Conservation (phyloP, 2,888 invertebrate genomes). For the Orchesella flavescens region DNA sequence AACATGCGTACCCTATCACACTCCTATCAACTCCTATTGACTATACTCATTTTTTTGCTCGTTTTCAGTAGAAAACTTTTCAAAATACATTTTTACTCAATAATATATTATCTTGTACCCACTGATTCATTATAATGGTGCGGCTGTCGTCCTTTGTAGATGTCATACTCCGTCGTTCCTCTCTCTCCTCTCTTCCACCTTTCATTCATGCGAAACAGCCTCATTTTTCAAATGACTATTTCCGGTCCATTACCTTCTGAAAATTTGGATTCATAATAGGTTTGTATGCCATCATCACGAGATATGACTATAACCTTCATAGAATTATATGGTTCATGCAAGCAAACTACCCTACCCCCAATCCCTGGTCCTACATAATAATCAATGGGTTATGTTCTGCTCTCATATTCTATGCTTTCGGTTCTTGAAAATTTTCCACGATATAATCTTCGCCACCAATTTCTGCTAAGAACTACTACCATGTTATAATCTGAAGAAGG, state of each 20-base stretch:
- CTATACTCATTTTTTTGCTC: no score
- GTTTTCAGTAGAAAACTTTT: not conserved
- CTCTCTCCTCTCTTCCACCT: slow-evolving; percentile 45
- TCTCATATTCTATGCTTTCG: slow-evolving; percentile 20
- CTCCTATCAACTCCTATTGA: no score
- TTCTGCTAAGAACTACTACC: slow-evolving; percentile 13
- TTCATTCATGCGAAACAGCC: slow-evolving; percentile 62
- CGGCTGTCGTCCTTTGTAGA: slow-evolving; percentile 39
- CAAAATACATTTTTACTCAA: not conserved
- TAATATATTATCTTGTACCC: not conserved
- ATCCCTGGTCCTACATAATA: not conserved
- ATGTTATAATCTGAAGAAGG: no score
- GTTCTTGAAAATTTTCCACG: slow-evolving; percentile 46
- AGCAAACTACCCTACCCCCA: not conserved
- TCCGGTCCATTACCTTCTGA: slow-evolving; percentile 59
- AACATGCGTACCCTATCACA: not conserved
- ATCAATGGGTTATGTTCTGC: not conserved
- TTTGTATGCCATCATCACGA: not conserved
- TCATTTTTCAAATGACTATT: slow-evolving; percentile 62
- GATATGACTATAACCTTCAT: not conserved
- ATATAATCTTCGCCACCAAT: slow-evolving; percentile 24
- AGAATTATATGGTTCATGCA: not conserved
- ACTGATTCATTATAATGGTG: slow-evolving; percentile 28
- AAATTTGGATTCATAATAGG: slow-evolving; percentile 36
- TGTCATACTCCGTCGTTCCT: slow-evolving; percentile 11